Evolutionary conservation across 2,888 invertebrate species (phyloP).

Genomic region (Chouioia cunea): DNA sequence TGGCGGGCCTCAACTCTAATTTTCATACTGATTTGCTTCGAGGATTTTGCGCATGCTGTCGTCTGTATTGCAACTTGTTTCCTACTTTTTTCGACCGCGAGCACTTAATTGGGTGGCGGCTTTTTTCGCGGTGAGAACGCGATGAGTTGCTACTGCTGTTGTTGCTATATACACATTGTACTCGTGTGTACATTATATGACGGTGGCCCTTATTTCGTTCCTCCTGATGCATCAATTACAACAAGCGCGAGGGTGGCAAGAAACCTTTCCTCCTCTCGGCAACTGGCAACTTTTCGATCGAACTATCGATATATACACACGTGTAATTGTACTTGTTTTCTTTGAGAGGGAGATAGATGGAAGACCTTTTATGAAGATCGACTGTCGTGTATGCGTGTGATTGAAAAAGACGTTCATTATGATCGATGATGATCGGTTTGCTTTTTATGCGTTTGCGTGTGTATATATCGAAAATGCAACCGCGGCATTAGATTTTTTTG

Average conservation of each 20-base stretch:
- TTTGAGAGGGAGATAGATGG: conserved; percentile 15
- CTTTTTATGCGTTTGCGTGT: conserved; percentile 12
- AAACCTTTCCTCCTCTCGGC: not conserved
- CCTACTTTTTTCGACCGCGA: not conserved
- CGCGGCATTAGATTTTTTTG: conserved; percentile 29
- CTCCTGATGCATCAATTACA: no score
- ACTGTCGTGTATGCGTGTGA: no score
- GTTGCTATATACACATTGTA: no score
- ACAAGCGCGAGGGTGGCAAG: not conserved
- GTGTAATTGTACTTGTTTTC: not conserved
- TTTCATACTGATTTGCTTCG: conserved; percentile 50
- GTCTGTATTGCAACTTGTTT: conserved; percentile 1
- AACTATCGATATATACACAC: no score
- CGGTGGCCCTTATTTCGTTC: conserved; percentile 1
- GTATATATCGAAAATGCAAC: conserved; percentile 32
- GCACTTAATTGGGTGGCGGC: conserved; percentile 33
- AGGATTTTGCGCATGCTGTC: not conserved
- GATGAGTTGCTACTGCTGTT: conserved; percentile 16
- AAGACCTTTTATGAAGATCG: conserved; percentile 10
- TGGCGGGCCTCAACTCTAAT: conserved; percentile 34
- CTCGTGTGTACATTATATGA: conserved; percentile 12
- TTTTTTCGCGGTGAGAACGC: conserved; percentile 25
- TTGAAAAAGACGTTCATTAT: conserved; percentile 37
- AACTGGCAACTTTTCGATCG: no score
- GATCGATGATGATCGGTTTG: conserved; percentile 25